These are phyloP conservation scores for Anoncus sp. DNA, from an alignment of 2,888 invertebrate species.

Conservation along the genomic window DNA sequence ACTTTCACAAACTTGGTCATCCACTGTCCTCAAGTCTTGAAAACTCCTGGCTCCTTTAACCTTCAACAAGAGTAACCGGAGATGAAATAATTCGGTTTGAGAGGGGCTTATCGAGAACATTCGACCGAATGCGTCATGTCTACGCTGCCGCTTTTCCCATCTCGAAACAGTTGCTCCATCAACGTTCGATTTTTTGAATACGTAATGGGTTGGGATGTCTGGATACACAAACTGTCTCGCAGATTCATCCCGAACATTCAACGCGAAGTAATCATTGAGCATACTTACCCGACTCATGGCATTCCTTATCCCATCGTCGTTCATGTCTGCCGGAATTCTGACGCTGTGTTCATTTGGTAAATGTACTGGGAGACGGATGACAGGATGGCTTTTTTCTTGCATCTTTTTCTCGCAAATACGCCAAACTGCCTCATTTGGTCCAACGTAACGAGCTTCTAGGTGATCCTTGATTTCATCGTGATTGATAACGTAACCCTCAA, in stretches of 20 bases:
- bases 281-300: no score
- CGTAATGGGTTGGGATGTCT: slow-evolving; percentile 33
- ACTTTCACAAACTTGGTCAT: slow-evolving; percentile 25
- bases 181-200: slow-evolving; percentile 19
- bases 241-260: slow-evolving; percentile 16
- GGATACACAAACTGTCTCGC: slow-evolving; percentile 20
- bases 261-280: slow-evolving; percentile 67
- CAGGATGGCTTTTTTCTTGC: slow-evolving; percentile 64
- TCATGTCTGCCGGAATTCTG: no score
- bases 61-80: slow-evolving; percentile 70
- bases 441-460: slow-evolving; percentile 64
- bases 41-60: slow-evolving; percentile 65
- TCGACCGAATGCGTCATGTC: slow-evolving; percentile 61
- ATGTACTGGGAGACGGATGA: slow-evolving; percentile 59
- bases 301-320: no score
- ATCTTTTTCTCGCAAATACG: slow-evolving; percentile 61
- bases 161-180: slow-evolving; percentile 3
- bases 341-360: slow-evolving; percentile 54
- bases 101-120: slow-evolving; percentile 68
- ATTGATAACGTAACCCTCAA: slow-evolving; percentile 18
- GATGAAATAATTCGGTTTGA: slow-evolving; percentile 66
- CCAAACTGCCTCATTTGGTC: slow-evolving; percentile 65
- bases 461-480: slow-evolving; percentile 64
- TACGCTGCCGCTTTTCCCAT: slow-evolving; percentile 43
- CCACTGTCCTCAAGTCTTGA: slow-evolving; percentile 62